Conservation (phyloP, 2,888 invertebrate genomes). For the Nomada fabriciana region DNA sequence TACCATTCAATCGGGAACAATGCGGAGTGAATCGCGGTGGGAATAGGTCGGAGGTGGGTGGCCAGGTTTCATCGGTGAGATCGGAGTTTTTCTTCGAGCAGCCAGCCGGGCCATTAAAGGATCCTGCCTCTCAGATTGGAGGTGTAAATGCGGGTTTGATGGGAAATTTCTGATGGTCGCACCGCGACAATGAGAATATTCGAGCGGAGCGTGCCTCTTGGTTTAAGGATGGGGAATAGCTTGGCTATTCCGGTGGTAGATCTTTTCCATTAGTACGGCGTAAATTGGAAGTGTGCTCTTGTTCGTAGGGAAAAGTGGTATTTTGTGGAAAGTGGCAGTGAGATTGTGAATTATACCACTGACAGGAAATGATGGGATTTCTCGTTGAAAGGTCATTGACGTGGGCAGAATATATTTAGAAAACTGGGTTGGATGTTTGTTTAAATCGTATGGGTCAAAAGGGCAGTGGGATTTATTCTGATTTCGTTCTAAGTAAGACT, state of each 20-base stretch:
- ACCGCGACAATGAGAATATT: conserved; percentile 39
- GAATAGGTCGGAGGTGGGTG: not conserved
- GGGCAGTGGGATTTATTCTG: too few relatives aligned
- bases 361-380: too few relatives aligned
- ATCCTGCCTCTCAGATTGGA: conserved; percentile 43
- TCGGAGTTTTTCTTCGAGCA: conserved; percentile 34
- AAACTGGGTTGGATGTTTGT: too few relatives aligned
- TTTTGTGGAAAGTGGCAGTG: too few relatives aligned
- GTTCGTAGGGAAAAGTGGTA: too few relatives aligned
- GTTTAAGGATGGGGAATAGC: not conserved
- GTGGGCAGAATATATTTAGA: too few relatives aligned
- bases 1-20: conserved; percentile 64
- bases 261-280: not conserved
- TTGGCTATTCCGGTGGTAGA: not conserved
- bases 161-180: conserved; percentile 53
- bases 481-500: too few relatives aligned
- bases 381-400: too few relatives aligned
- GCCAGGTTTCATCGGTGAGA: conserved; percentile 46
- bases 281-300: not conserved
- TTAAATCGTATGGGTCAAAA: too few relatives aligned
- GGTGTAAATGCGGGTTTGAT: conserved; percentile 59
- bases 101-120: conserved; percentile 44
- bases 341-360: too few relatives aligned
- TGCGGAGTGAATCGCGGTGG: conserved; percentile 22
- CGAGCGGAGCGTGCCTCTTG: conserved; percentile 4